Evolutionary conservation across 1,140 invertebrate genomes (phyloP), one percentile per base, ranked within the genome.

Genomic region (Atta cephalotes): DNA sequence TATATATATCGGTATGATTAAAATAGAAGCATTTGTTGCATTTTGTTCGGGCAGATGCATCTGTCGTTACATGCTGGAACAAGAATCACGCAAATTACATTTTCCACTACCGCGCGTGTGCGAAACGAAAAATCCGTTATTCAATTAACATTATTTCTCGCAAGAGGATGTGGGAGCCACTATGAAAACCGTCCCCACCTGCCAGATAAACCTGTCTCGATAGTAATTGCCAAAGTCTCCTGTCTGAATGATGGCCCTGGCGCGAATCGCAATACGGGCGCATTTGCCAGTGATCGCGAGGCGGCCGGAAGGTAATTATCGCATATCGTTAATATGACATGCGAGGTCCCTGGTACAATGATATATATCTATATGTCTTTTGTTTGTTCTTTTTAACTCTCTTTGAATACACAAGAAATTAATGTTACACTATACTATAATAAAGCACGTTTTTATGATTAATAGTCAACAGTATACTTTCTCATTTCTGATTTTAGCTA

Each of bases 131-230:
- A 49, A 65, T 65, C 39, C 76, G 76, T 65, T 65, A 60, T 79
- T 79, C 25, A 79, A 79, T 79, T 79, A 79, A 79, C 76, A 79
- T 65, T 79, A 79, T 66, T 79, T 79, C 76, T 65, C 76, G 28
- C 39, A 7, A 49, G 45, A 39, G 60, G 25, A 79, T 66, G 25
- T n/a, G 76, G 49, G 56, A 74, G n/a, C 68, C 71, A 35, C 70
- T 62, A 49, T 21, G 31, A 62, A 60, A 39, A 74, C n/a, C 28
- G 16, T 58, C 4, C 18, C 31, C 49, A 56, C 78, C 31, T 70
- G 63, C 9, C 31, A 16, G 78, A 68, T 70, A 80, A 80, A 80
- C 16, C 78, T 70, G 63, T 80, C 49, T 56, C 31, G 49, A 58
- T 53, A 68, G 35, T 80, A 80, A 80, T 80, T 80, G 78, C 28